Evolutionary conservation across 2,113 vertebrate species (phyloP).

Genomic region (Sapayoa aenigma): DNA sequence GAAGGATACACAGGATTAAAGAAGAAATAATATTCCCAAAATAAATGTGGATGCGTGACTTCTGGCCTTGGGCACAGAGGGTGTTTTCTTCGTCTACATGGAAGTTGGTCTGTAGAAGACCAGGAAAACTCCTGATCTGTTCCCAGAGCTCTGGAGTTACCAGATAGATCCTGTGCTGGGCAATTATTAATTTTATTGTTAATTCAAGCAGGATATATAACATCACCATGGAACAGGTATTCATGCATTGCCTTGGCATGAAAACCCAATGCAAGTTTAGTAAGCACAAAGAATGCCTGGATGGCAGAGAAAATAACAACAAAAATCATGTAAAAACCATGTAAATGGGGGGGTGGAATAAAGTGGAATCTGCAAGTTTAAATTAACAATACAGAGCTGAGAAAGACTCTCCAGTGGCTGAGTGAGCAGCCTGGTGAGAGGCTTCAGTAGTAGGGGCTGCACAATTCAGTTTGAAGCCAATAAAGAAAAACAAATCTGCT

Average conservation of each 20-base stretch:
- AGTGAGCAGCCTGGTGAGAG: background rate
- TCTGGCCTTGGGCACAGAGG: background rate
- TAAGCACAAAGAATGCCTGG: background rate
- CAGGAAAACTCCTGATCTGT: background rate
- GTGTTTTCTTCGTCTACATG: background rate
- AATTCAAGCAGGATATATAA: background rate
- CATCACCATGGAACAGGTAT: background rate
- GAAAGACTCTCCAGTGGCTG: background rate
- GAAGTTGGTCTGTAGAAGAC: background rate
- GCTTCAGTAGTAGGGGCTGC: background rate
- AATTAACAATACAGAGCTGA: background rate
- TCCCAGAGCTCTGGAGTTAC: background rate
- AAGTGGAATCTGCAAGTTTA: background rate
- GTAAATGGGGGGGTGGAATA: accelerated
- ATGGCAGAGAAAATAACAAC: background rate
- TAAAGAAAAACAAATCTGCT: background rate
- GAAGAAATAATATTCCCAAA: background rate
- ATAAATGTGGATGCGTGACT: background rate
- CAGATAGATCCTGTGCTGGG: background rate
- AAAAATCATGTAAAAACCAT: background rate
- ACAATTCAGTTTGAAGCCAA: background rate
- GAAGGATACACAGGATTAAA: background rate
- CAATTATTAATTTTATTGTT: background rate
- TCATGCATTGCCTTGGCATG: background rate
- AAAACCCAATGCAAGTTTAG: background rate